phyloP scores from a whole-genome alignment of 2,888 invertebrate genomes.

The Leucania comma region DNA sequence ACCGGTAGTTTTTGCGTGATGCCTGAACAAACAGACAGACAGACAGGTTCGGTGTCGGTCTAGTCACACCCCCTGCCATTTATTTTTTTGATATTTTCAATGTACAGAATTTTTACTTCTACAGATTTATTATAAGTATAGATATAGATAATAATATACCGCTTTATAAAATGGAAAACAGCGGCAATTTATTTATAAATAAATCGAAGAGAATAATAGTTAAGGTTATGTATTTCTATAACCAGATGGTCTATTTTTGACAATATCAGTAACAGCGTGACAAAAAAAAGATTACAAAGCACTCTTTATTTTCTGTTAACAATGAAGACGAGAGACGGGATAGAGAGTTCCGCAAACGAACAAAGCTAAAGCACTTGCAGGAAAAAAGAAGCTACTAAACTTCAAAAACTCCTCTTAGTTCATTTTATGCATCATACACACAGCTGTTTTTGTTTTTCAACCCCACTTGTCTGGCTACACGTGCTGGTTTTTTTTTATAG shows the following conservation, averaged over 20 bases:
- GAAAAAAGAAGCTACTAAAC: conserved; percentile 38
- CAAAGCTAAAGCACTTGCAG: conserved; percentile 31
- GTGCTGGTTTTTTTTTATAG: conserved; percentile 83
- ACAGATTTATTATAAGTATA: too few species aligned
- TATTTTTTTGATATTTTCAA: too few species aligned
- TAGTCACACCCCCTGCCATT: too few species aligned
- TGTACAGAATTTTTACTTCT: too few species aligned
- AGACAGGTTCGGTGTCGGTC: too few species aligned
- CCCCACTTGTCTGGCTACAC: conserved; percentile 80
- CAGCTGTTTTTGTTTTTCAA: conserved; percentile 69
- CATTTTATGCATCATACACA: conserved; percentile 50
- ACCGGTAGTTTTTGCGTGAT: too few species aligned
- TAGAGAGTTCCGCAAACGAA: conserved; percentile 30
- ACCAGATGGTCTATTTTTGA: background rate
- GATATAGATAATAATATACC: background rate
- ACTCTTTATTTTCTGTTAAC: conserved; percentile 2
- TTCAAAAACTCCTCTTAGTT: conserved; percentile 44
- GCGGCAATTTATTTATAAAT: background rate
- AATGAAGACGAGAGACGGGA: conserved; percentile 20
- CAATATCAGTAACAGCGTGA: background rate
- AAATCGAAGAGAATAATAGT: too few species aligned
- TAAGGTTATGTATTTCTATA: background rate
- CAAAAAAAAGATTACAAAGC: conserved; percentile 29
- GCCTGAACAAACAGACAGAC: too few species aligned
- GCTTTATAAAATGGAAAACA: background rate